Percentiles rank a stretch among this genome's conserved stretches.
These are phyloP conservation scores for Xiphophorus hellerii DNA, from an alignment of 2,113 vertebrate species.

Conservation along the genomic window DNA sequence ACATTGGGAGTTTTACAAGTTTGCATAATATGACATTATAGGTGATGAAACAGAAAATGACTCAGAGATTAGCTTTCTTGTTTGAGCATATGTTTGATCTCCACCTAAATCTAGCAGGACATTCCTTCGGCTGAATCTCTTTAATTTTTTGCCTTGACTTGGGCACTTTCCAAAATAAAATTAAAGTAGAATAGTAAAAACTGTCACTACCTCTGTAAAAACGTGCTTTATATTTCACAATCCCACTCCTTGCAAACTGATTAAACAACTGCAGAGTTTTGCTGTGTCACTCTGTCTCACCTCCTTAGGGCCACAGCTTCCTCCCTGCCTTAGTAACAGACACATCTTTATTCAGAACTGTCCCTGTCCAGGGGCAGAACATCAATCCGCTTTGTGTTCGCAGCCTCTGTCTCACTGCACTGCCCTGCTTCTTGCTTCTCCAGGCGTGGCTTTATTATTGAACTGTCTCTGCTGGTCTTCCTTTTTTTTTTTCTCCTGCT, in stretches of 20 bases:
- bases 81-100: too few species aligned
- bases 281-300: slow-evolving; percentile 52
- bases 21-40: too few species aligned
- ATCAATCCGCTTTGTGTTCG: slow-evolving; percentile 67
- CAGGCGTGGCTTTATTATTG: slow-evolving; percentile 62
- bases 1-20: too few species aligned
- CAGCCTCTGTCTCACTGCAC: slow-evolving; percentile 46
- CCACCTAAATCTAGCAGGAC: too few species aligned
- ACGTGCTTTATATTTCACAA: slow-evolving; percentile 13
- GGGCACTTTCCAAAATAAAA: too few species aligned
- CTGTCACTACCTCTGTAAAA: slow-evolving; percentile 8
- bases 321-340: slow-evolving; percentile 52
- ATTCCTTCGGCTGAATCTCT: too few species aligned
- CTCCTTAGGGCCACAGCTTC: slow-evolving; percentile 37
- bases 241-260: slow-evolving; percentile 23
- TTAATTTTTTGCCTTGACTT: too few species aligned
- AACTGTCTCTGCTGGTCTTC: slow-evolving; percentile 52
- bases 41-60: too few species aligned
- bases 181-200: background rate
- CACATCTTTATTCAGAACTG: slow-evolving; percentile 67
- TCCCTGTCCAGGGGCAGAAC: slow-evolving; percentile 52
- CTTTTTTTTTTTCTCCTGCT: background rate
- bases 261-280: slow-evolving; percentile 40
- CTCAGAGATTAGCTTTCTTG: too few species aligned
- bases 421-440: slow-evolving; percentile 45